Conservation (phyloP, 2,113 vertebrate genomes). For the Caloenas nicobarica region DNA sequence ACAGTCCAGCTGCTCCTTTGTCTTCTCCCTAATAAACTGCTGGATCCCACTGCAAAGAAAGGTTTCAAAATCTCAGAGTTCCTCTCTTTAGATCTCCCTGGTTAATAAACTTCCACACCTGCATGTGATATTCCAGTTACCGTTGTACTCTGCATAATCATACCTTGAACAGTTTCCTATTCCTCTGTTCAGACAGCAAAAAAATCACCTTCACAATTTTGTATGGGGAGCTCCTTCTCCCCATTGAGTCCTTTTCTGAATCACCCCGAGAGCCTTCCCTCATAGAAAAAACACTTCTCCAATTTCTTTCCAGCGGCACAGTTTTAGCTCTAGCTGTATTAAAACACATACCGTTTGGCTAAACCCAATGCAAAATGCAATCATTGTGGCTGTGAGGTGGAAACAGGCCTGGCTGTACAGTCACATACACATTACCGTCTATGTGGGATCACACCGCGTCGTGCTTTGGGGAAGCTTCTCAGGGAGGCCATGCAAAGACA, state of each 20-base stretch:
- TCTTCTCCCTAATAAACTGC: slow-evolving; percentile 10
- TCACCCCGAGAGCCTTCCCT: neutral
- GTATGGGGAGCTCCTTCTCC: neutral
- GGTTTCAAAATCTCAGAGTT: neutral
- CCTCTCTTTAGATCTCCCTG: neutral
- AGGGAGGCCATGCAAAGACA: neutral
- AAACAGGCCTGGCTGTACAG: neutral
- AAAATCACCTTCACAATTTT: neutral
- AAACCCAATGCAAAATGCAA: neutral
- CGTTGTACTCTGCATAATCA: neutral
- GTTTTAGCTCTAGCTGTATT: neutral
- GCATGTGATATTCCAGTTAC: neutral
- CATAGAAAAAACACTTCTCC: neutral
- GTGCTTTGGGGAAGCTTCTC: neutral
- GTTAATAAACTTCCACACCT: neutral
- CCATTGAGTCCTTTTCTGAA: neutral
- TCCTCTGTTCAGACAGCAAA: neutral
- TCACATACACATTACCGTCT: fast-evolving
- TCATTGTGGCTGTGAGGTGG: neutral
- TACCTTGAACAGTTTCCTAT: neutral
- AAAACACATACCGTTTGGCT: neutral
- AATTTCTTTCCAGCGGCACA: neutral
- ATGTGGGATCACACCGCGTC: fast-evolving
- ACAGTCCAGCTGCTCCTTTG: neutral
- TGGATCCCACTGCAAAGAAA: neutral